Evolutionary conservation across 2,797 vertebrate species (phyloP).

Genomic region (Aeoliscus strigatus): DNA sequence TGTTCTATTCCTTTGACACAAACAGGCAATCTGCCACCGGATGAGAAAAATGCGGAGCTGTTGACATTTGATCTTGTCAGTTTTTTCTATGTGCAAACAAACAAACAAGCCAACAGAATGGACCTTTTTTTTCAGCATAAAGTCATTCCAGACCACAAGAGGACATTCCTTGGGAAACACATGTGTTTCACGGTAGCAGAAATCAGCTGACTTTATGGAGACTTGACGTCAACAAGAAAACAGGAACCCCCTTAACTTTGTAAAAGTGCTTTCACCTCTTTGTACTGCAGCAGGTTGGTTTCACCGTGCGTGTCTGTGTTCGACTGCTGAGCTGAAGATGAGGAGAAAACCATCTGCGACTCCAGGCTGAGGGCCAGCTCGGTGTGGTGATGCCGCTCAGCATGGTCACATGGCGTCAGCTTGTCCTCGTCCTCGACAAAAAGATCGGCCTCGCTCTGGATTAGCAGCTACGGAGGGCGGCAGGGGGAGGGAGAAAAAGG

Average conservation of each 20-base stretch:
- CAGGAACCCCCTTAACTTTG: constrained; percentile 30
- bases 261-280: constrained; percentile 79
- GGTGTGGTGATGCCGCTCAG: constrained; percentile 95
- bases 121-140: no score
- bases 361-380: constrained; percentile 96
- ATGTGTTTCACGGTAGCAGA: constrained; percentile 2
- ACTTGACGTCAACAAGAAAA: constrained; percentile 18
- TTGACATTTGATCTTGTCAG: no score
- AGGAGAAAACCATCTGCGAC: constrained; percentile 98
- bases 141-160: no score
- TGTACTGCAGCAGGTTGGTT: constrained; percentile 89
- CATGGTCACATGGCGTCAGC: constrained; percentile 96
- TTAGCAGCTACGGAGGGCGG: constrained; percentile 79
- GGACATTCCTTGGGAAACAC: neutral
- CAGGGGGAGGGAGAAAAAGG: neutral
- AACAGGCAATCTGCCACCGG: neutral
- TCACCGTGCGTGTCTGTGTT: constrained; percentile 83
- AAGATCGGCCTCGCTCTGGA: constrained; percentile 91
- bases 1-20: no score
- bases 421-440: constrained; percentile 97
- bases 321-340: constrained; percentile 59
- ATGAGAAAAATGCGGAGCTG: no score
- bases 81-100: no score
- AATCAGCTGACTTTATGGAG: neutral
- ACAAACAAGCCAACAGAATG: no score